Base-by-base conservation (phyloP, 2,113 vertebrate species). In the Cranoglanis bouderius region DNA sequence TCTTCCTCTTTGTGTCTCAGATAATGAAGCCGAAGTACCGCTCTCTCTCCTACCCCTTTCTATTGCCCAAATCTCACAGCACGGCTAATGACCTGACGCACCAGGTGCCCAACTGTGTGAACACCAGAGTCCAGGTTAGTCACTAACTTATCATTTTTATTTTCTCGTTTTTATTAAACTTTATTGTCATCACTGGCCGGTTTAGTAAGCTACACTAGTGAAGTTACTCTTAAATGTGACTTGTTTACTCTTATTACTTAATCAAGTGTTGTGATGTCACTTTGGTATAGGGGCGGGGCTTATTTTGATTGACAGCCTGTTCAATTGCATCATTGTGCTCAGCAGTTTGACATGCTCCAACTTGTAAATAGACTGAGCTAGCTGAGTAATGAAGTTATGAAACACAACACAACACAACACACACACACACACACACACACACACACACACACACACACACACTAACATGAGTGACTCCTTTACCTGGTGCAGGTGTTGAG, bases 21-120 rank as follows among this genome's bases (percentile, higher is more conserved):
- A 97, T 98, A 0, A 95, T 99, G 96, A 99, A 99, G 92, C 95
- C 97, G n/a, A 99, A 99, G 94, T 99, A 99, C 87, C 94, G 97
- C 4, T 96, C 97, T 1, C 95, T 96, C 63, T 97, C 97, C 1
- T 99, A 97, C 53, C 98, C 98, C 0, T 98, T 96, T 88, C 95
- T 99, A 40, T 93, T 99, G 86, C 98, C 98, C 7, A 99, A 99
- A 93, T 97, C 98, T 86, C 97, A 98, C 92, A 93, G 93, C 87
- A 99, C 97, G 0, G 97, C 97, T 0, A 94, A 95, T 0, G 97
- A 99, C 65, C 82, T 96, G 93, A 95, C 92, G 1, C 97, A 98
- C 88, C 96, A 97, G 75, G 97, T 99, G 78, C 97, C 98, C 0
- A 94, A 95, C 40, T 95, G 96, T 49, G 70, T 96, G 78, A 91